A percentile compares a stretch with the other conserved stretches of the same genome.
phyloP scores from a whole-genome alignment of 2,888 invertebrate genomes.

The Pristionchus maxplancki region DNA sequence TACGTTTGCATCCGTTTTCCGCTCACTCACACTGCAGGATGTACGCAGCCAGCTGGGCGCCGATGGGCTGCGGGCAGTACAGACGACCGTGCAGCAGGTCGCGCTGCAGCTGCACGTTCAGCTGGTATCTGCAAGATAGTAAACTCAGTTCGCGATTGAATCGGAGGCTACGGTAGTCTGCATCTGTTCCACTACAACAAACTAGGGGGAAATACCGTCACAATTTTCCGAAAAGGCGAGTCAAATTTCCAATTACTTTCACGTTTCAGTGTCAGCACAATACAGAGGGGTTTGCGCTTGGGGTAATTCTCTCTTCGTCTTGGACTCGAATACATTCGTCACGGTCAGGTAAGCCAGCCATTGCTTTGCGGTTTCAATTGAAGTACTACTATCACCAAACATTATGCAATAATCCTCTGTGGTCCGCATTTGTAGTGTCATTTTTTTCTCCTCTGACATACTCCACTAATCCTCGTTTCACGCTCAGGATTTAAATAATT shows the following conservation, averaged over 20 bases:
- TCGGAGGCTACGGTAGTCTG: background rate
- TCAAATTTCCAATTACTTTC: too few relatives aligned
- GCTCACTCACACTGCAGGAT: conserved; percentile 70
- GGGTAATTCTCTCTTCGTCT: too few relatives aligned
- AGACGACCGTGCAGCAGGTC: conserved; percentile 95
- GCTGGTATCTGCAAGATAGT: conserved; percentile 84
- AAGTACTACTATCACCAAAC: background rate
- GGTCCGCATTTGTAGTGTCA: background rate
- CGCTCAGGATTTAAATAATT: background rate
- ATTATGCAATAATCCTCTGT: background rate
- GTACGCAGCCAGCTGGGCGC: conserved; percentile 70
- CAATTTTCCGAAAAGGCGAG: too few relatives aligned
- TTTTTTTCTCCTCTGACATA: background rate
- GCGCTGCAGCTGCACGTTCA: conserved; percentile 92
- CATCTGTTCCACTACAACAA: background rate
- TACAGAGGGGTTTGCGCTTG: too few relatives aligned
- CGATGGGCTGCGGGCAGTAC: conserved; percentile 85
- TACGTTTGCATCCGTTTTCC: too few relatives aligned
- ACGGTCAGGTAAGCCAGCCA: too few relatives aligned
- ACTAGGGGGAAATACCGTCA: too few relatives aligned
- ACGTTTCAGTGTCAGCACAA: too few relatives aligned
- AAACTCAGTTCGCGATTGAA: background rate
- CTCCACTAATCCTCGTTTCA: background rate
- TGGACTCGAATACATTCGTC: too few relatives aligned
- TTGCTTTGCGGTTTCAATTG: too few relatives aligned